phyloP scores from a whole-genome alignment of 2,888 invertebrate genomes.

The Lasioglossum vierecki region DNA sequence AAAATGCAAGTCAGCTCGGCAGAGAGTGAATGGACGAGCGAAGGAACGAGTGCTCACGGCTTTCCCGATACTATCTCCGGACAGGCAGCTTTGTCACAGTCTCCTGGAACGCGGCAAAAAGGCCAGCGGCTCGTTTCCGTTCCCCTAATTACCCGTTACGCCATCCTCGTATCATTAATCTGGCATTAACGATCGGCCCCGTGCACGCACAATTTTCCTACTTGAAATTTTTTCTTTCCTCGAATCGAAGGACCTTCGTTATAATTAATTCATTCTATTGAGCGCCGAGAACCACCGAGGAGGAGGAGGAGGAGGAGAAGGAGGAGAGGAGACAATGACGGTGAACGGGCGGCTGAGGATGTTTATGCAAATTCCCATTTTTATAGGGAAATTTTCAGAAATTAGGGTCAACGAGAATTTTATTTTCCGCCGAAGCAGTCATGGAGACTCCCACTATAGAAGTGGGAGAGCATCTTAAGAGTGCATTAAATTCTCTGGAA shows the following conservation, averaged over 20 bases:
- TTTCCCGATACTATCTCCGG: conserved; percentile 59
- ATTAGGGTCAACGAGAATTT: conserved; percentile 12
- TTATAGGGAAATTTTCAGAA: background rate
- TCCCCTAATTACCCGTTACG: conserved; percentile 36
- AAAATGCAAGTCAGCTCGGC: conserved; percentile 70
- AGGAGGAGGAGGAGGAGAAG: too few relatives aligned
- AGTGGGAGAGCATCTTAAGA: background rate
- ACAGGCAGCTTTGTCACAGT: conserved; percentile 61
- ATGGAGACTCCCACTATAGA: too few relatives aligned
- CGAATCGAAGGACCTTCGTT: background rate
- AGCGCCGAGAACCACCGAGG: background rate
- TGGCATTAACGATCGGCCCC: conserved; percentile 43
- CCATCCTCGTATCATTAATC: conserved; percentile 35
- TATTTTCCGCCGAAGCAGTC: background rate
- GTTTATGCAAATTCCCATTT: background rate
- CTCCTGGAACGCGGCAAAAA: conserved; percentile 35
- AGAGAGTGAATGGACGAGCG: conserved; percentile 28
- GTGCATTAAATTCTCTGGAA: background rate
- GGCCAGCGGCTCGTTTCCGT: conserved; percentile 13
- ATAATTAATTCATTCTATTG: background rate
- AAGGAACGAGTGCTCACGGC: conserved; percentile 26
- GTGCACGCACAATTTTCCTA: conserved; percentile 12
- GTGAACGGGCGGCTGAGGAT: background rate
- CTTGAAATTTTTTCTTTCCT: background rate
- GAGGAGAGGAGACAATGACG: background rate